Evolutionary conservation across 2,113 vertebrate species (phyloP), one percentile per base, ranked within the genome.

Genomic region (Otocyon megalotis): DNA sequence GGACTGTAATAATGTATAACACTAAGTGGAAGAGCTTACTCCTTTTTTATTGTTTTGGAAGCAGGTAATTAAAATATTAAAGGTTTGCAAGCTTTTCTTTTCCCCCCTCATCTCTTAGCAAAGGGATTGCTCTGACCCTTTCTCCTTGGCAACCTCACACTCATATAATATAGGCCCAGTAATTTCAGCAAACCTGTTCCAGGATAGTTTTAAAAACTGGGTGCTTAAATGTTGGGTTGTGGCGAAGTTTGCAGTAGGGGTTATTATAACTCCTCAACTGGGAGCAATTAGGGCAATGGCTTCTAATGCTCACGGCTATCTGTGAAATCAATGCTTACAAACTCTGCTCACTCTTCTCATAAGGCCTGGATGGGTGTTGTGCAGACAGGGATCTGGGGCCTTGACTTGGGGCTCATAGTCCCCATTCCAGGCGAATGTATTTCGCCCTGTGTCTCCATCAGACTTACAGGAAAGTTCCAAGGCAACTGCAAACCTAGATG

Each of bases 21-120:
- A 53, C 10, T 43, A 35, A 69, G 28, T 22, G 65, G 35, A 93
- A 88, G 30, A 17, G 62, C n/a, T 48, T 43, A 82, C 50, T 65
- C 56, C 72, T 43, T 60, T 79, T 96, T 96, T 76, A 92, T 65
- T 85, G 56, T 76, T 92, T 88, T 88, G 81, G 83, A 97, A 94
- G 62, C 48, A 80, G 28, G 35, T 80, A 54, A 94, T 90, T 92
- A 96, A 92, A 84, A 87, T 32, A 84, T 60, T n/a, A 37, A 90
- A 84, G 37, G 17, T 82, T 53, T 56, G 58, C 90, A 85, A 63
- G 76, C 32, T 92, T 95, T 65, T 63, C 16, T 56, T 79, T 72
- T 43, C 9, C 9, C 9, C 1, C 8, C 80, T 90, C 26, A 56
- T 90, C 81, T 95, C 53, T 71, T 54, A 90, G 88, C 80, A 85